Base-by-base conservation (phyloP, 2,113 vertebrate genomes). In the Microtus oregoni region DNA sequence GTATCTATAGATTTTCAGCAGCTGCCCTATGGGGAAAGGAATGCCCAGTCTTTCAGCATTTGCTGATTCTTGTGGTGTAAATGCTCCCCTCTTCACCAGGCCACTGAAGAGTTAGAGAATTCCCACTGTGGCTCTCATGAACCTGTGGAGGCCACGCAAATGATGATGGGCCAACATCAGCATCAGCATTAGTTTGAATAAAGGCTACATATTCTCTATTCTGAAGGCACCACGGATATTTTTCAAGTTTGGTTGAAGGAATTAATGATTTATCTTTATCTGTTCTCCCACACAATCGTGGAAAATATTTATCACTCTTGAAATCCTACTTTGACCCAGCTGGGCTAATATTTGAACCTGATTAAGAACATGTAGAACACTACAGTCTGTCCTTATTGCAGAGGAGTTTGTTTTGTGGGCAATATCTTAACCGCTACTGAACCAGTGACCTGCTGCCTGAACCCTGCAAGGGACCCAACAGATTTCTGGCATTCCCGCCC, bases 271-370 rank as follows among this genome's bases (percentile, higher is more conserved):
- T 89, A 50, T 76, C 92, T 91, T 47, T 70, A 87, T 47, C 65
- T 38, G n/a, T 14, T 22, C 35, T 86, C 75, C 38, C 8, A 15
- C 13, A 41, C 0, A 10, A 38, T 81, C 30, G 4, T 88, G 86
- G 96, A 70, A 91, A 92, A 20, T 88, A 63, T 92, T 95, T 77
- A 78, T 87, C 73, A 26, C 76, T 77, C 96, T 94, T 50, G 47
- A 93, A 95, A 89, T 92, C 72, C 70, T 87, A 3, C 92, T 86
- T 95, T 88, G 96, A 90, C 55, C 75, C 96, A 96, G 94, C 96
- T 92, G 95, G 92, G 85, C 94, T 96, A 97, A 98, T 98, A 95
- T 97, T 98, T 97, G 96, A 92, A 50, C 85, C 58, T 93, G 97
- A 97, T 94, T 90, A 89, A 75, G 85, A 90, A 89, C 76, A 47